Evolutionary conservation across 2,113 vertebrate species (phyloP), one percentile per base, ranked within the genome.

Genomic region (Scophthalmus maximus): DNA sequence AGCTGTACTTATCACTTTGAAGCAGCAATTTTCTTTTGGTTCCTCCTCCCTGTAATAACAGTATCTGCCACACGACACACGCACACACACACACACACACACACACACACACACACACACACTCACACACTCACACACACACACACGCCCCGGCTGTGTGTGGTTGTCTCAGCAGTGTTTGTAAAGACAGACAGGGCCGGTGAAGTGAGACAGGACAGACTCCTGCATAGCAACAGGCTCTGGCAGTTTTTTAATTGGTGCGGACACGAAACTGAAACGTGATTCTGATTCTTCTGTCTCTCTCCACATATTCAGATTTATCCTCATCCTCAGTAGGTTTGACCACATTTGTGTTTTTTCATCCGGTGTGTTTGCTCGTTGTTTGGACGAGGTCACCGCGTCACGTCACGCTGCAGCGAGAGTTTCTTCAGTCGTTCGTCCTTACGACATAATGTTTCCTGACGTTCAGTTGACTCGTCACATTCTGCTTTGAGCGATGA

Each of bases 171-270:
- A 0, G 27, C 51, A 25, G 69, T 36, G 29, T 61, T 67, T 61
- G 69, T 29, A 32, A 27, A 20, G 12, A 51, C 27, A 36, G 44
- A 15, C 14, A 25, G 50, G 17, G 34, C 29, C 27, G 57, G 55
- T 40, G 53, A 38, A 69, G 73, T 52, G 49, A 66, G 49, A 61
- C 23, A 3, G 56, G 42, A 62, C 49, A 7, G 17, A 46, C 62
- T 64, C 53, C 69, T 78, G 68, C 82, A 42, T 87, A 77, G 85
- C 85, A 84, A 87, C 85, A 77, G 64, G 61, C 65, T 67, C 55
- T 25, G 73, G 20, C 56, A 62, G 68, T 40, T 73, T 68, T 46
- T 8, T 17, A 22, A 1, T 52, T 38, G 18, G 47, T 8, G 8
- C 36, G 6, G 26, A 68, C 57, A 56, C 49, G 29, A 50, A 51